Percentiles rank a stretch among this genome's conserved stretches.
Conservation (phyloP, 2,113 vertebrate genomes). For the Spilogale gracilis region DNA sequence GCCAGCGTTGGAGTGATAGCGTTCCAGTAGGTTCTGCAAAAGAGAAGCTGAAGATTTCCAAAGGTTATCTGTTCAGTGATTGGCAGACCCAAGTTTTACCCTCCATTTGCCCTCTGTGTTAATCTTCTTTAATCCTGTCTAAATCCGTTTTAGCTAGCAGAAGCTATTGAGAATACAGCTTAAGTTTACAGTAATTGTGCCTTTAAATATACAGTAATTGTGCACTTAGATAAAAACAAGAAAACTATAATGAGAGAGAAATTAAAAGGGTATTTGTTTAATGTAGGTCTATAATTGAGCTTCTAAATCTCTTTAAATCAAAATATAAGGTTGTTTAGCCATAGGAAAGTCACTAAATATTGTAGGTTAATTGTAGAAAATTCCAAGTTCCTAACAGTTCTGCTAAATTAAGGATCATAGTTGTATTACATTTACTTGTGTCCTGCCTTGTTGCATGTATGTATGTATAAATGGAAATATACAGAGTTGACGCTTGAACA, state of each 20-base stretch:
- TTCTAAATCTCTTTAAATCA: constrained; percentile 22
- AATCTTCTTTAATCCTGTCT: constrained; percentile 84
- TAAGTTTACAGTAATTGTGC: constrained; percentile 41
- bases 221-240: constrained; percentile 24
- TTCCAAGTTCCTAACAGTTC: neutral
- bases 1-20: neutral
- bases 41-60: neutral
- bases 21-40: neutral
- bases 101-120: constrained; percentile 84
- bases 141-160: constrained; percentile 80
- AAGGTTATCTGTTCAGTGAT: neutral
- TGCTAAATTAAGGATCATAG: constrained; percentile 8
- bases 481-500: neutral
- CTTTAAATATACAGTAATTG: neutral
- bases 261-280: neutral
- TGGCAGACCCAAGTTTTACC: constrained; percentile 69
- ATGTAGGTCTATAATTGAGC: neutral
- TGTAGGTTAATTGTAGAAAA: neutral
- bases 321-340: neutral
- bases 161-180: constrained; percentile 67
- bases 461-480: neutral
- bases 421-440: neutral
- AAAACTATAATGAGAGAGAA: constrained; percentile 19
- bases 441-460: neutral
- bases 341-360: neutral